A percentile compares a stretch with the other conserved stretches of the same genome.
phyloP scores from a whole-genome alignment of 2,113 vertebrate species.

The Poeciliopsis retropinna region DNA sequence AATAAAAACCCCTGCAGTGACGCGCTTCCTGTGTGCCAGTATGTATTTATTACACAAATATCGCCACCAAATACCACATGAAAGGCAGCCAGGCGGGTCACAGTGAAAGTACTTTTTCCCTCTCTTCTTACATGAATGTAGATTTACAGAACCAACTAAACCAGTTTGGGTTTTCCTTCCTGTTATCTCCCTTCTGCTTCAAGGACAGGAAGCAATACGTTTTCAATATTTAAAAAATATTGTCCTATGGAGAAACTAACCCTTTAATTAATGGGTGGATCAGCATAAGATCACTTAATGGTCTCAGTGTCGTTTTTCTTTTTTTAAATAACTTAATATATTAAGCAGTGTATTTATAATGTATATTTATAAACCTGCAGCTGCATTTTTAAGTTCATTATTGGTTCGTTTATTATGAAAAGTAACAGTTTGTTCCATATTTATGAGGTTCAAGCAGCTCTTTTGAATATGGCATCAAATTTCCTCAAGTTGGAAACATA shows the following conservation, averaged over 20 bases:
- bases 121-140: slow-evolving; percentile 3
- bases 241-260: background rate
- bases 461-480: too few species aligned
- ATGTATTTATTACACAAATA: slow-evolving; percentile 51
- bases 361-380: too few species aligned
- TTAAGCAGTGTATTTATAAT: too few species aligned
- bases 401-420: too few species aligned
- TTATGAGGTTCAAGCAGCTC: too few species aligned
- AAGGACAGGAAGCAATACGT: too few species aligned
- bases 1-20: slow-evolving; percentile 47
- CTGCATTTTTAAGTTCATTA: too few species aligned
- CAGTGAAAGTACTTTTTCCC: background rate
- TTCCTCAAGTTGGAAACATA: too few species aligned
- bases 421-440: too few species aligned
- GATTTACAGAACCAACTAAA: background rate
- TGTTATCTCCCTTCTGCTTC: background rate
- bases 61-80: slow-evolving; percentile 35
- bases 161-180: background rate
- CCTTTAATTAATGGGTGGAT: background rate
- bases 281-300: too few species aligned
- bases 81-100: slow-evolving; percentile 17
- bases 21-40: slow-evolving; percentile 40
- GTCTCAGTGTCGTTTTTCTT: too few species aligned
- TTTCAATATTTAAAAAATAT: background rate
- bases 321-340: too few species aligned